Evolutionary conservation across 2,888 invertebrate genomes (phyloP).

Genomic region (Hydriomena furcata): DNA sequence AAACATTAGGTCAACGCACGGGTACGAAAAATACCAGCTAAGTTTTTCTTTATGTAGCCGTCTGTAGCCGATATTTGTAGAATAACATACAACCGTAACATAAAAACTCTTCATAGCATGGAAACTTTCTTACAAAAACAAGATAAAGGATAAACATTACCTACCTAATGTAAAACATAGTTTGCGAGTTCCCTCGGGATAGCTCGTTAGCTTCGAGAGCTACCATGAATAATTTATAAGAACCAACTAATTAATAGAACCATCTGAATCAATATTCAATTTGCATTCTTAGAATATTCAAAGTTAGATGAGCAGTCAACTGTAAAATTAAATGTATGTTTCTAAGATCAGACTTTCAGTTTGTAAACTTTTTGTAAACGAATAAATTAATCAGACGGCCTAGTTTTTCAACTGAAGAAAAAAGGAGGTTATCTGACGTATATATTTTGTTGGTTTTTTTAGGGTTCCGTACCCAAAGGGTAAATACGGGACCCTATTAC

Average conservation of each 20-base stretch:
- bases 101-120: constrained; percentile 4
- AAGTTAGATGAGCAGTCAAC: constrained; percentile 12
- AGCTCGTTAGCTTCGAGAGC: constrained; percentile 35
- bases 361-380: too few relatives aligned
- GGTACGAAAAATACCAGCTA: too few relatives aligned
- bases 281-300: constrained; percentile 38
- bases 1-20: too few relatives aligned
- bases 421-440: too few relatives aligned
- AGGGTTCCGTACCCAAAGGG: too few relatives aligned
- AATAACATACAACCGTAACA: neutral
- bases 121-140: constrained; percentile 20
- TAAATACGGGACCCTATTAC: too few relatives aligned
- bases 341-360: too few relatives aligned
- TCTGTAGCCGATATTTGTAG: too few relatives aligned
- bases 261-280: constrained; percentile 39
- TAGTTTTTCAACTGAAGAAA: too few relatives aligned
- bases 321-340: neutral
- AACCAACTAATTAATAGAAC: constrained; percentile 37
- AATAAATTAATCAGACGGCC: too few relatives aligned
- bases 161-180: constrained; percentile 7
- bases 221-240: constrained; percentile 37
- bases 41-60: too few relatives aligned
- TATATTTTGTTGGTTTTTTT: too few relatives aligned
- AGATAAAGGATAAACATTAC: constrained; percentile 15
- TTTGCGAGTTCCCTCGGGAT: constrained; percentile 24